Evolutionary conservation across 2,888 invertebrate species (phyloP).

Genomic region (Anthophora plumipes): DNA sequence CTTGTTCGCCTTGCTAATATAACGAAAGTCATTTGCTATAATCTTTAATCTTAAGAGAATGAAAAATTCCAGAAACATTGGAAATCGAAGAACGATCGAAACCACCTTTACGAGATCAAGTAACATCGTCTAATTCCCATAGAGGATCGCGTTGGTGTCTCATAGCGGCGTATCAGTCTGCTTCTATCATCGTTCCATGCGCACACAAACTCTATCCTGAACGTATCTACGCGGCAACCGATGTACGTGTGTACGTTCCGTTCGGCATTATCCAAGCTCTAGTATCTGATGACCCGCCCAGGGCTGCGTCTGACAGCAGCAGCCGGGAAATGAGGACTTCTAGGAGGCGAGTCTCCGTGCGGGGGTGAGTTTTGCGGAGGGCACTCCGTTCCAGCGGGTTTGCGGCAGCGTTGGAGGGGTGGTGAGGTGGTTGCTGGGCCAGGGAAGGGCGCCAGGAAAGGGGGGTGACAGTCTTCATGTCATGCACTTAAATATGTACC

Average conservation of each 20-base stretch:
- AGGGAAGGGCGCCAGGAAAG: slow-evolving; percentile 51
- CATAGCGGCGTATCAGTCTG: slow-evolving; percentile 25
- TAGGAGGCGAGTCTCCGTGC: slow-evolving; percentile 71
- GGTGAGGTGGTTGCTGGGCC: slow-evolving; percentile 40
- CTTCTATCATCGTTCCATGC: slow-evolving; percentile 41
- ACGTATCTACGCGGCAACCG: slow-evolving; percentile 38
- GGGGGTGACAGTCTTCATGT: slow-evolving; percentile 78
- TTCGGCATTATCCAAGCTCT: slow-evolving; percentile 80
- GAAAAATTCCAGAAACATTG: background rate
- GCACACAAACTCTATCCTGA: slow-evolving; percentile 2
- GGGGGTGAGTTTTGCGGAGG: slow-evolving; percentile 69
- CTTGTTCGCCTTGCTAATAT: no score
- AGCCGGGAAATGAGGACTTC: slow-evolving; percentile 82
- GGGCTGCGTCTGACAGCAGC: slow-evolving; percentile 83
- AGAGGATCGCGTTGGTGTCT: slow-evolving; percentile 3
- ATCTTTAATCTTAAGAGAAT: background rate
- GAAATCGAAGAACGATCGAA: background rate
- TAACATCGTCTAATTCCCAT: background rate
- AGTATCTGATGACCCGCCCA: slow-evolving; percentile 84
- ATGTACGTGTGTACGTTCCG: slow-evolving; percentile 70
- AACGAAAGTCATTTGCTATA: no score
- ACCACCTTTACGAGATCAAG: background rate
- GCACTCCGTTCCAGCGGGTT: slow-evolving; percentile 60
- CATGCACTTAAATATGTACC: slow-evolving; percentile 83
- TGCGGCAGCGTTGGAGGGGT: slow-evolving; percentile 47